Conservation (phyloP, 2,113 vertebrate genomes). For the Cygnus atratus region DNA sequence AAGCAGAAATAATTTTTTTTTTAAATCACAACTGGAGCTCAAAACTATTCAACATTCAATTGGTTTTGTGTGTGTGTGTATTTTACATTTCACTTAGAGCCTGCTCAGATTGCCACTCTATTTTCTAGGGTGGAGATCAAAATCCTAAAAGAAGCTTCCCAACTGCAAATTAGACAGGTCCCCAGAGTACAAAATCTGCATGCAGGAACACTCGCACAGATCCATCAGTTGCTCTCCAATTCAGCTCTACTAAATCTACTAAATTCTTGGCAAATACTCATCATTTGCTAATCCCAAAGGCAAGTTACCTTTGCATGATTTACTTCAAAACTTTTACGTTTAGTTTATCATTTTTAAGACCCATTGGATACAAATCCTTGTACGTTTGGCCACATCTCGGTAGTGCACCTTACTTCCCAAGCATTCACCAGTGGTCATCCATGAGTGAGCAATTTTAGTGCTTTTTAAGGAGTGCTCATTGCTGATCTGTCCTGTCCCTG, state of each 20-base stretch:
- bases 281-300: neutral
- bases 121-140: constrained; percentile 33
- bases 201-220: neutral
- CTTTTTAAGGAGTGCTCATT: neutral
- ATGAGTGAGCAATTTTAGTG: neutral
- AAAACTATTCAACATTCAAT: neutral
- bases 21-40: neutral
- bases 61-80: neutral
- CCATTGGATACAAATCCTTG: neutral
- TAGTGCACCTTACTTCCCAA: neutral
- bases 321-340: neutral
- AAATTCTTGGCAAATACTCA: neutral
- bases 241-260: neutral
- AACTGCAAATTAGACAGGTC: constrained; percentile 50
- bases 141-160: constrained; percentile 49
- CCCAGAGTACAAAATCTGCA: neutral
- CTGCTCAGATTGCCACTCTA: neutral
- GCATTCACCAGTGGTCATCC: neutral
- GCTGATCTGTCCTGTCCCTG: neutral
- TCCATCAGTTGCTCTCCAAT: neutral
- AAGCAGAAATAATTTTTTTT: neutral
- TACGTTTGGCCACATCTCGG: neutral
- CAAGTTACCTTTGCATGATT: neutral
- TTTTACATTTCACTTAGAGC: neutral
- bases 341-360: neutral